Base-by-base conservation (phyloP, 2,113 vertebrate species). In the Galeopterus variegatus region DNA sequence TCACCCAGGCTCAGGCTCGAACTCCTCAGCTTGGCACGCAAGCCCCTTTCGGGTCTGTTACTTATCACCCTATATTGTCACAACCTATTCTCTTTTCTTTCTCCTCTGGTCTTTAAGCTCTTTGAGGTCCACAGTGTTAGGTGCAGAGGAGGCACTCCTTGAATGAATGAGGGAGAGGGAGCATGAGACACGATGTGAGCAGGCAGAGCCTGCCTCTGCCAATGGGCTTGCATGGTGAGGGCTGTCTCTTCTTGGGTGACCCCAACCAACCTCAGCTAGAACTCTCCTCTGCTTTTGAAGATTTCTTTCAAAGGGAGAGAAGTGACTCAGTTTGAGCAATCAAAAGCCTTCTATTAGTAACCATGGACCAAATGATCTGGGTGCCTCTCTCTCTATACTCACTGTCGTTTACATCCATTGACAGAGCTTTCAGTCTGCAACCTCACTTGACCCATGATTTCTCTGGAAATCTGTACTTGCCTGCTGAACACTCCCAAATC, bases 371-470 rank as follows among this genome's bases (percentile, higher is more conserved):
- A 26, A 58, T 24, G 14, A 26, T 15, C 33, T 80, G 36, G n/a
- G 17, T 24, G 15, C 31, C 41, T 83, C 26, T 56, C 10, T 3
- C 60, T 58, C 31, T 7, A 14, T 1, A 50, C 45, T 52, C n/a
- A 11, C 1, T 2, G 0, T 36, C 50, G 60, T n/a, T 60, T 2
- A 1, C 4, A 3, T 3, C 56, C 12, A 1, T 4, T 4, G 10
- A 31, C 9, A 6, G 62, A n/a, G 52, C 7, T 23, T 81, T 36
- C 8, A 10, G 6, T 64, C 77, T 31, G 24, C 33, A 21, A 41
- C 72, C 23, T n/a, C 1, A 2, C 0, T 0, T 24, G 88, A 18
- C 60, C 41, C 45, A 0, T 11, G 54, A 10, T 41, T 15, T 72
- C 70, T 36, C 41, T 48, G 36, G 54, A 36, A 26, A 14, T 19